A percentile compares a stretch with the other conserved stretches of the same genome.
Conservation (phyloP, 37 sponge, comb jelly and placozoan species). For the Theonella swinhoei region DNA sequence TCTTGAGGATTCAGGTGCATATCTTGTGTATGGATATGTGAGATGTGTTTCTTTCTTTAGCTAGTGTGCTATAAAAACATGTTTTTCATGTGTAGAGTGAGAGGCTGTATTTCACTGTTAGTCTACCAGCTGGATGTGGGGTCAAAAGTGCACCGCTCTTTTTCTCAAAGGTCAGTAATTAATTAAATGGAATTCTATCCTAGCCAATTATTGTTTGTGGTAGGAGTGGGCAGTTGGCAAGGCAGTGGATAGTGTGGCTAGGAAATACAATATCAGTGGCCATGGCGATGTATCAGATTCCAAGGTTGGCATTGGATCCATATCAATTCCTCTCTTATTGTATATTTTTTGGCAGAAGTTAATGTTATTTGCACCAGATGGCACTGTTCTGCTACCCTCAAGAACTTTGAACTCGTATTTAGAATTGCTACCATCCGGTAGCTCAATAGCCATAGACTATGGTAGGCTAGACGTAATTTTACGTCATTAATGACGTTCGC, state of each 20-base stretch:
- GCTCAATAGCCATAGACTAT: neutral
- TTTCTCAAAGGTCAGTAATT: neutral
- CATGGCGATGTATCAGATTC: neutral
- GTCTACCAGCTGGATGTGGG: neutral
- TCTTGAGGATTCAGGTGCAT: no score
- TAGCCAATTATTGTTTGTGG: neutral
- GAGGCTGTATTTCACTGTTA: neutral
- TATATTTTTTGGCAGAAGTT: neutral
- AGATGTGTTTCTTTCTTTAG: no score
- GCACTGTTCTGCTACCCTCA: neutral
- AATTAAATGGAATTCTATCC: neutral
- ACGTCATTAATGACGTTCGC: no score
- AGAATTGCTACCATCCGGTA: neutral
- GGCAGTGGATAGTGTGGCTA: neutral
- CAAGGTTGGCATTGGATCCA: neutral
- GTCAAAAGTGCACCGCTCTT: neutral
- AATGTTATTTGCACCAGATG: neutral
- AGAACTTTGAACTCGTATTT: neutral
- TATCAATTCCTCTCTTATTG: neutral
- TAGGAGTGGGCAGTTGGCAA: neutral
- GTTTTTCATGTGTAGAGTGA: neutral
- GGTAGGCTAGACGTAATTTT: no score
- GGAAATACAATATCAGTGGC: neutral
- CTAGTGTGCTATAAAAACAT: no score
- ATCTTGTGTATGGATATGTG: no score